Percentiles rank a stretch among this genome's conserved stretches.
These are phyloP conservation scores for Heliothis subflexa DNA, from an alignment of 1,140 invertebrate species.

Conservation along the genomic window DNA sequence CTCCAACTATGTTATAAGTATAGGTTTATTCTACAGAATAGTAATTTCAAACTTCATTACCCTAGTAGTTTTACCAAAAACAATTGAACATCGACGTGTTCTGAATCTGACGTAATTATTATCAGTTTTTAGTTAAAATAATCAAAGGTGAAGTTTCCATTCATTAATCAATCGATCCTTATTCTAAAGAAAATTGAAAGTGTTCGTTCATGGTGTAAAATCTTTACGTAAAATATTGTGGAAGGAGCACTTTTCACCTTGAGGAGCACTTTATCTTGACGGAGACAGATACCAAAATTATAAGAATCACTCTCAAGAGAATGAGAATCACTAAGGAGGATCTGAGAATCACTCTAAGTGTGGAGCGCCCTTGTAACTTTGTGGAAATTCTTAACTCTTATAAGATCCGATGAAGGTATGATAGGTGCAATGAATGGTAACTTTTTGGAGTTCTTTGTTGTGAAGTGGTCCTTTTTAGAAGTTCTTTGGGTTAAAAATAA, in stretches of 20 bases:
- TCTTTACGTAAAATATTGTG: slow-evolving; percentile 28
- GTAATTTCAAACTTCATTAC: background rate
- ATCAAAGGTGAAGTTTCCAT: background rate
- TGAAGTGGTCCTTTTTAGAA: too few relatives aligned
- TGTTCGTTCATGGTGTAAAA: slow-evolving; percentile 37
- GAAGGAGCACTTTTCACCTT: background rate
- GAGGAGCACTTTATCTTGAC: slow-evolving; percentile 27
- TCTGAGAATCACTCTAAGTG: slow-evolving; percentile 29
- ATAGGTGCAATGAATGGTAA: slow-evolving; percentile 1
- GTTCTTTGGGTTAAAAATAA: too few relatives aligned
- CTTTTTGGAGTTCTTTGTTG: background rate
- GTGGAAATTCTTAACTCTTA: slow-evolving; percentile 14
- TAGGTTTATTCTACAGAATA: background rate
- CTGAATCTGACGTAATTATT: slow-evolving; percentile 1
- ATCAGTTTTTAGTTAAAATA: background rate
- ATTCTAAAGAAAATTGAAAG: slow-evolving; percentile 8
- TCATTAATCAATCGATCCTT: slow-evolving; percentile 31
- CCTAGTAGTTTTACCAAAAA: background rate
- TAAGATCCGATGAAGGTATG: slow-evolving; percentile 18
- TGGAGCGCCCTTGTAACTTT: slow-evolving; percentile 35
- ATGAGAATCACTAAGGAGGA: too few relatives aligned
- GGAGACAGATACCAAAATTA: slow-evolving; percentile 43
- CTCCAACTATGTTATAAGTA: background rate
- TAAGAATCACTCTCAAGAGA: slow-evolving; percentile 11
- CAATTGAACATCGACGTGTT: background rate